Base-by-base conservation (phyloP, 2,888 invertebrate genomes). In the Chrysodeixis includens region DNA sequence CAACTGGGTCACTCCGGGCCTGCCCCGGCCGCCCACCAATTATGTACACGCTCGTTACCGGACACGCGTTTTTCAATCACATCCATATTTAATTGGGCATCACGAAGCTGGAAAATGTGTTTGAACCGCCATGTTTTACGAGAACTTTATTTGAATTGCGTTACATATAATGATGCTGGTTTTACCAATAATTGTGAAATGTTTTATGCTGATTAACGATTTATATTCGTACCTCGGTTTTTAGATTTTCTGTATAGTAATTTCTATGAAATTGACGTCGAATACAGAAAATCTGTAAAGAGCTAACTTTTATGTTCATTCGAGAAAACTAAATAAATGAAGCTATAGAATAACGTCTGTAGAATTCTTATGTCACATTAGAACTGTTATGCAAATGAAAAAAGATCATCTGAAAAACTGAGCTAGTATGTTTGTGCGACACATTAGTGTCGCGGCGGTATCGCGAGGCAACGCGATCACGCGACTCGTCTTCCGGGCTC, bases 11-110 rank as follows among this genome's bases (percentile, higher is more conserved):
- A 93, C 88, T 93, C 94, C 93, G 90, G 92, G 91, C 92, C 92
- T 85, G 86, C 90, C 88, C 86, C 87, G 82, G 83, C 88, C 91
- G 83, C 94, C 94, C 91, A 92, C 94, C 94, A 95, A 95, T 95
- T 94, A 95, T 92, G 91, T 93, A 96, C 95, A 93, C 93, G 94
- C 94, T 94, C 94, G 95, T 94, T 95, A 94, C 94, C 93, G 94
- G 95, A 94, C 95, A 94, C 94, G 94, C 95, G 95, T 95, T 95
- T 95, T 95, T 95, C 95, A 94, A 95, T 95, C 95, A 94, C 94
- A 95, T 95, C 93, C 95, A 94, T 95, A 95, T 94, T 95, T 95
- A 95, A 95, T 95, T 95, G 95, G 94, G 93, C 93, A 93, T 93
- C 93, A 91, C 91, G 89, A 91, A 89, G 90, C 93, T 92, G 92